Evolutionary conservation across 2,888 invertebrate species (phyloP).

Genomic region (Monopis laevigella): DNA sequence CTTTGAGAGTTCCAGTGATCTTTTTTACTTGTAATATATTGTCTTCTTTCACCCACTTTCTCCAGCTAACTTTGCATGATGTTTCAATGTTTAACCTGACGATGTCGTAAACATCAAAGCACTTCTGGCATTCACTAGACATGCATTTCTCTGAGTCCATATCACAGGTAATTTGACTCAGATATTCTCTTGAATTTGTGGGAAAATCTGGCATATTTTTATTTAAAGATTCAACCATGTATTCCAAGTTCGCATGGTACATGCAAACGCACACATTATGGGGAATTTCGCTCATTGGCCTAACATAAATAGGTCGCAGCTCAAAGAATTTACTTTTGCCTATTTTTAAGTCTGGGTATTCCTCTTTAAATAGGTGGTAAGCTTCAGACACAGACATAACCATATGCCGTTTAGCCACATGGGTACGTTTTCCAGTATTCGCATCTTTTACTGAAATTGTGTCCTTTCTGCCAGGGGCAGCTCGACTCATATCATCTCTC

Average conservation of each 20-base stretch:
- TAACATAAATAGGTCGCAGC: slow-evolving; percentile 12
- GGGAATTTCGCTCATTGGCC: slow-evolving; percentile 11
- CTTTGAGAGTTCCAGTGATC: slow-evolving; percentile 4
- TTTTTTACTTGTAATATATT: neutral
- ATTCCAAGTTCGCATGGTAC: slow-evolving; percentile 12
- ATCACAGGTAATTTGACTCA: slow-evolving; percentile 9
- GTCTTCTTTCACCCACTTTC: slow-evolving; percentile 7
- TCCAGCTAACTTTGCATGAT: slow-evolving; percentile 1
- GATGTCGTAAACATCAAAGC: slow-evolving; percentile 8
- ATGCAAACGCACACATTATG: slow-evolving; percentile 13
- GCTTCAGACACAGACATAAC: slow-evolving; percentile 15
- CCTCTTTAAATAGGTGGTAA: slow-evolving; percentile 11
- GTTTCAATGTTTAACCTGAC: neutral
- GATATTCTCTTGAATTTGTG: slow-evolving; percentile 1
- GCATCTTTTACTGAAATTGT: slow-evolving; percentile 11
- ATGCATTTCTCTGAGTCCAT: slow-evolving; percentile 9
- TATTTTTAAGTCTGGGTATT: slow-evolving; percentile 11
- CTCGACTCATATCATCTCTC: slow-evolving; percentile 15
- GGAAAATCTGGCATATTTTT: neutral
- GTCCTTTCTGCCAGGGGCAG: slow-evolving; percentile 15
- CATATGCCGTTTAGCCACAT: slow-evolving; percentile 15
- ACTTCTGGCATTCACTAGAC: slow-evolving; percentile 4
- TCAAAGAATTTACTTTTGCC: slow-evolving; percentile 14
- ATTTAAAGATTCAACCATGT: slow-evolving; percentile 10
- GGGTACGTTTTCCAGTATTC: slow-evolving; percentile 10